Evolutionary conservation across 2,888 invertebrate species (phyloP).

Genomic region (Syrphus vitripennis): DNA sequence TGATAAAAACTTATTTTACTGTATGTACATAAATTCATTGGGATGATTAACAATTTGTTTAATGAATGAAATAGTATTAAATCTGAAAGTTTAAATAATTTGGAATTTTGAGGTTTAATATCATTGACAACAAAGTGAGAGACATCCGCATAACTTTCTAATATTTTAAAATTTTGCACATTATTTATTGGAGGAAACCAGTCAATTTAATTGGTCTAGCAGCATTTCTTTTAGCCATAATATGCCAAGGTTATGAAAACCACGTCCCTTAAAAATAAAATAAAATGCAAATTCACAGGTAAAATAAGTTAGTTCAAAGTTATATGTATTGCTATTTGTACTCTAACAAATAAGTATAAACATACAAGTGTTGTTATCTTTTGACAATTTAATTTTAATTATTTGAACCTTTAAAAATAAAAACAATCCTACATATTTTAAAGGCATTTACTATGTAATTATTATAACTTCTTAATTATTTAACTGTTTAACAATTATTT

Average conservation of each 20-base stretch:
- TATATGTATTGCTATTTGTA: not conserved
- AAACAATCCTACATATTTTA: not conserved
- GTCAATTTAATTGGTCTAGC: not conserved
- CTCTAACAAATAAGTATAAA: not conserved
- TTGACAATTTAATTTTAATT: not conserved
- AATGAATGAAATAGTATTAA: not conserved
- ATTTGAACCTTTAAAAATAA: not conserved
- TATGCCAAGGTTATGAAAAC: not conserved
- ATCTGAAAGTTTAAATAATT: not conserved
- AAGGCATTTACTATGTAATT: not conserved
- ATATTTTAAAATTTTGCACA: not conserved
- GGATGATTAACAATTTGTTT: no score
- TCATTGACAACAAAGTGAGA: not conserved
- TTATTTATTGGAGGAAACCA: not conserved
- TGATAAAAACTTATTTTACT: not conserved
- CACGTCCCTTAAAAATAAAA: not conserved
- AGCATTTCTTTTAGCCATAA: not conserved
- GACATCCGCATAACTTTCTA: no score
- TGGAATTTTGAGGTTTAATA: not conserved
- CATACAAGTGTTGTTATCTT: not conserved
- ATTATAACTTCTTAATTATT: not conserved
- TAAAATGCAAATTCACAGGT: not conserved
- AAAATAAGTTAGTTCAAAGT: not conserved
- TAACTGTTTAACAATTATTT: slow-evolving; percentile 5
- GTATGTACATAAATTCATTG: not conserved